Conservation (phyloP, 1,140 invertebrate genomes). For the Ectropis grisescens region DNA sequence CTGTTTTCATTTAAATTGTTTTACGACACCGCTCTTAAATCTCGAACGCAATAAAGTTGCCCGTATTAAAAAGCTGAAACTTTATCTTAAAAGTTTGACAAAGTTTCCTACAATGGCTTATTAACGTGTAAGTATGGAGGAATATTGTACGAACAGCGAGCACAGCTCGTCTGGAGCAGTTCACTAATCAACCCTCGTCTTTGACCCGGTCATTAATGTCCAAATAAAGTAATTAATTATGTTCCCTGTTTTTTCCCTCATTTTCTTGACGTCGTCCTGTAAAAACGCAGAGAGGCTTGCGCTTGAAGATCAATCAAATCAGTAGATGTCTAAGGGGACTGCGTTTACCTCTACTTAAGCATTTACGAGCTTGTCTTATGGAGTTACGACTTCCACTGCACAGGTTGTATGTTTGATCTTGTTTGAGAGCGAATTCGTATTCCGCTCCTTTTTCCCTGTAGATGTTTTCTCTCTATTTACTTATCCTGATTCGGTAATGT, state of each 20-base stretch:
- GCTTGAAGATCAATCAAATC: conserved; percentile 59
- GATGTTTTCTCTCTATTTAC: too few species aligned
- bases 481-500: too few species aligned
- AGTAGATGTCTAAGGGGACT: conserved; percentile 30
- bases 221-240: conserved; percentile 67
- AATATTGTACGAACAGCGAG: too few species aligned
- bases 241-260: conserved; percentile 47
- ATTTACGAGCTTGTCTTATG: conserved; percentile 44
- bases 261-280: conserved; percentile 45
- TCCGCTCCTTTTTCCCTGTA: too few species aligned
- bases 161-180: too few species aligned
- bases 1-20: conserved; percentile 21
- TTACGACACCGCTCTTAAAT: too few species aligned
- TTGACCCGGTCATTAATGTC: conserved; percentile 59
- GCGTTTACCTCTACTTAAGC: conserved; percentile 38
- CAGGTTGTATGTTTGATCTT: conserved; percentile 13
- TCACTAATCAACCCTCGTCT: conserved; percentile 47
- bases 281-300: conserved; percentile 39
- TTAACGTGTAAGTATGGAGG: too few species aligned
- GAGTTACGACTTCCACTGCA: conserved; percentile 36
- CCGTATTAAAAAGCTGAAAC: too few species aligned
- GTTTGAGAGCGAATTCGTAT: too few species aligned
- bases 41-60: too few species aligned
- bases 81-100: too few species aligned
- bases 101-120: too few species aligned